These are phyloP conservation scores for Aradophagus sp. DNA, from an alignment of 1,140 invertebrate genomes.

Conservation along the genomic window DNA sequence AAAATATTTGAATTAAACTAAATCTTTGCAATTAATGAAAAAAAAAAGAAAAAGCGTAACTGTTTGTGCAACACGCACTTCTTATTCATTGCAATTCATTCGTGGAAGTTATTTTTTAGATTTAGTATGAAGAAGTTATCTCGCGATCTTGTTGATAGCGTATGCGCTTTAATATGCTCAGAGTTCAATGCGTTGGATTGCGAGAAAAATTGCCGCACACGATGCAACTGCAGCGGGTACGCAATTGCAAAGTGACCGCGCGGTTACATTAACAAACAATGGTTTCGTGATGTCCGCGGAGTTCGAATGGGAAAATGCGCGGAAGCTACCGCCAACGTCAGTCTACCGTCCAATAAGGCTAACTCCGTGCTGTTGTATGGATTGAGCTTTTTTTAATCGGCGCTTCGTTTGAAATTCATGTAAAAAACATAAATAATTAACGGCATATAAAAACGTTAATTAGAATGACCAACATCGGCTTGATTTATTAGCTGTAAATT, in stretches of 20 bases:
- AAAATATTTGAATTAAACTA: no score
- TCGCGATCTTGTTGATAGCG: slow-evolving; percentile 38
- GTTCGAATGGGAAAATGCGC: slow-evolving; percentile 47
- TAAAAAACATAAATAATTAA: no score
- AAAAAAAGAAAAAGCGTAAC: no score
- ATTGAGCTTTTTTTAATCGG: slow-evolving; percentile 33
- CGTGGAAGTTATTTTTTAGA: no score
- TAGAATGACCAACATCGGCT: no score
- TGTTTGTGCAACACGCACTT: no score
- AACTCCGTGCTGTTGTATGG: slow-evolving; percentile 28
- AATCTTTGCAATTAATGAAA: no score
- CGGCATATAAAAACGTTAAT: no score
- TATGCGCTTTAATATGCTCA: slow-evolving; percentile 21
- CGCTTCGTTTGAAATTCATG: slow-evolving; percentile 32
- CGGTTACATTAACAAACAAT: slow-evolving; percentile 70
- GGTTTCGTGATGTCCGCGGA: slow-evolving; percentile 51
- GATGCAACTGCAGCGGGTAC: slow-evolving; percentile 41
- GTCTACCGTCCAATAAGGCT: slow-evolving; percentile 32
- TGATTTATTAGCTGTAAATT: no score
- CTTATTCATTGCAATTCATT: no score
- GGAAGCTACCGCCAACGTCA: slow-evolving; percentile 60
- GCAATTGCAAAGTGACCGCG: slow-evolving; percentile 53
- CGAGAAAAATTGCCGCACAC: slow-evolving; percentile 67
- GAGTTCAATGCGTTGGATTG: slow-evolving; percentile 19
- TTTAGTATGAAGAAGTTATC: slow-evolving; percentile 44